Conservation (phyloP, 35 echinoderm and acorn worm species). For the Nesometra sesokonis region DNA sequence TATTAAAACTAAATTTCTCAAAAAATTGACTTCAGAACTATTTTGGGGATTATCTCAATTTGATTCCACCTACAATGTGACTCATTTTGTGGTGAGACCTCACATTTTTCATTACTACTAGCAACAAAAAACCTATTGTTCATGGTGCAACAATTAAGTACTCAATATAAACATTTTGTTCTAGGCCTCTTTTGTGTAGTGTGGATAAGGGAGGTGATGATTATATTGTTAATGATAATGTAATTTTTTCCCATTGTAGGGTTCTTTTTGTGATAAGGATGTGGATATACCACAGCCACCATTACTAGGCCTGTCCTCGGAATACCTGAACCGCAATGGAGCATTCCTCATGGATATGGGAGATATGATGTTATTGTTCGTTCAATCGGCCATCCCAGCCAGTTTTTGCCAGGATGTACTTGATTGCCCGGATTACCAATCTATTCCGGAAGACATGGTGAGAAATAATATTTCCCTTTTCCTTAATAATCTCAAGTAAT, state of each 20-base stretch:
- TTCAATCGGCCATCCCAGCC: conserved; percentile 46
- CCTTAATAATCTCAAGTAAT: neutral
- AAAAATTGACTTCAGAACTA: too few species aligned
- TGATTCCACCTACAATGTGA: too few species aligned
- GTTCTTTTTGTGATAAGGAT: conserved; percentile 59
- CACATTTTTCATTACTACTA: too few species aligned
- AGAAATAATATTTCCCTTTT: conserved; percentile 14
- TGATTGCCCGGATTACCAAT: conserved; percentile 78
- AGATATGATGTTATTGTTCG: conserved; percentile 60
- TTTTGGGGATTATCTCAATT: too few species aligned
- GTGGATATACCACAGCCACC: conserved; percentile 65
- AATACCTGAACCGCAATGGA: conserved; percentile 62
- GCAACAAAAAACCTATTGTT: too few species aligned
- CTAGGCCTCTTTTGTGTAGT: too few species aligned
- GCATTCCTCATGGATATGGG: conserved; percentile 90
- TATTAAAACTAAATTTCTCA: too few species aligned
- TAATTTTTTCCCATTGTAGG: conserved; percentile 30
- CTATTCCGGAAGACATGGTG: conserved; percentile 84
- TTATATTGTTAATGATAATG: neutral
- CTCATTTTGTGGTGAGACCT: too few species aligned
- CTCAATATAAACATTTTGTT: too few species aligned
- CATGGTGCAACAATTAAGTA: too few species aligned
- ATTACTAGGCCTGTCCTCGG: conserved; percentile 57
- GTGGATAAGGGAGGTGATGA: too few species aligned
- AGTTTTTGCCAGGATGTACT: conserved; percentile 59